phyloP scores from a whole-genome alignment of 1,140 invertebrate genomes.

The Euborellia annulipes region DNA sequence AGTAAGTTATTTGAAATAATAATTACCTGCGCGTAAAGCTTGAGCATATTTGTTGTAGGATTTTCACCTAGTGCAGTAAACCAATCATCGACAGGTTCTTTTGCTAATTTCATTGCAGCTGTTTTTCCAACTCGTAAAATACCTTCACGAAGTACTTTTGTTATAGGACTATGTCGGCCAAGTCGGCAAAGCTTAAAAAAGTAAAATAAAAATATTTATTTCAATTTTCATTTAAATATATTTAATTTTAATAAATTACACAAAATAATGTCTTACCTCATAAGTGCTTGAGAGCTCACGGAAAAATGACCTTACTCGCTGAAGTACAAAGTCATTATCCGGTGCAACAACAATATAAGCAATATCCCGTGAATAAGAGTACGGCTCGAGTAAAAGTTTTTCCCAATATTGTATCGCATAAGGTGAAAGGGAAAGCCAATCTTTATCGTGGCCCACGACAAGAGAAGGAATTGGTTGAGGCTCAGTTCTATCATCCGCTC shows the following conservation, averaged over 20 bases:
- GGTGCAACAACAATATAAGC: conserved; percentile 90
- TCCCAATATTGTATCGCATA: conserved; percentile 92
- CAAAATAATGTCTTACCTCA: conserved; percentile 42
- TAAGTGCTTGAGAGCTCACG: conserved; percentile 83
- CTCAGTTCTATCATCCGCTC: conserved; percentile 85
- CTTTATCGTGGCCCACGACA: conserved; percentile 84
- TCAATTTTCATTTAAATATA: conserved; percentile 6
- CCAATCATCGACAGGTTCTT: conserved; percentile 78
- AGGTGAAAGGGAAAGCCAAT: conserved; percentile 85
- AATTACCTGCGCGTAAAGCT: conserved; percentile 67
- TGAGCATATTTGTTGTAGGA: conserved; percentile 60
- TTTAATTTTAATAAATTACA: conserved; percentile 1
- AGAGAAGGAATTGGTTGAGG: conserved; percentile 91
- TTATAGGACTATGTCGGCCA: conserved; percentile 75
- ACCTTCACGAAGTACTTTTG: conserved; percentile 68
- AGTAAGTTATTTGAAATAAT: not conserved
- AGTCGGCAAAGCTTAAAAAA: conserved; percentile 54
- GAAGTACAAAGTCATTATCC: conserved; percentile 70
- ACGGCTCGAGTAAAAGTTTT: conserved; percentile 83
- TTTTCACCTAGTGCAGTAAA: conserved; percentile 69
- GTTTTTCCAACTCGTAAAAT: conserved; percentile 71
- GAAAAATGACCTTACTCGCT: conserved; percentile 72
- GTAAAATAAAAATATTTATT: conserved; percentile 5
- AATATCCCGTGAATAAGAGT: conserved; percentile 79
- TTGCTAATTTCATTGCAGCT: conserved; percentile 38